Conservation (phyloP, 2,888 invertebrate species). For the Ochropleura leucogaster region DNA sequence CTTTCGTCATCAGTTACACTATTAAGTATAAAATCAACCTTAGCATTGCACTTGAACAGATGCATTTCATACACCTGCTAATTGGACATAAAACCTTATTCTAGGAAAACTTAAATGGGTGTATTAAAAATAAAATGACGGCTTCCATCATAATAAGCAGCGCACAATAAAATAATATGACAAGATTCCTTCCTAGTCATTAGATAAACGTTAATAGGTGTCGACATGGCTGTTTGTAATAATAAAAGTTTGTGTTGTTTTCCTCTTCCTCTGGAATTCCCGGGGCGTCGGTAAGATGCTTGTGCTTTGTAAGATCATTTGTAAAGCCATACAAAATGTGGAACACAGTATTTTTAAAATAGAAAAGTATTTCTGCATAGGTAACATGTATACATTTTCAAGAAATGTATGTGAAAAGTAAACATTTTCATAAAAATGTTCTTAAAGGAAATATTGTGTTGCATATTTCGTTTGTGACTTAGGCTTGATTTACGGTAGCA, state of each 20-base stretch:
- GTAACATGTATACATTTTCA: not conserved
- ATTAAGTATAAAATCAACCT: conserved; percentile 16
- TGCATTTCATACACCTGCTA: conserved; percentile 40
- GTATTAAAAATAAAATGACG: conserved; percentile 40
- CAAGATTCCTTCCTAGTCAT: conserved; percentile 37
- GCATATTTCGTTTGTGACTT: not conserved
- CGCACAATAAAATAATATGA: conserved; percentile 56
- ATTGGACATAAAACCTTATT: conserved; percentile 49
- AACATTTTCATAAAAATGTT: not conserved
- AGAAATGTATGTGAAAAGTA: not conserved
- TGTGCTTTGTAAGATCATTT: conserved; percentile 77
- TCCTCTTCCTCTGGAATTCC: conserved; percentile 72
- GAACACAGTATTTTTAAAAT: conserved; percentile 2
- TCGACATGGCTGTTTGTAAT: conserved; percentile 25
- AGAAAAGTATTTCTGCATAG: not conserved
- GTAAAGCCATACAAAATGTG: conserved; percentile 22
- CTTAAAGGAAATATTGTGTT: conserved; percentile 4
- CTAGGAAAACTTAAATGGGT: conserved; percentile 44
- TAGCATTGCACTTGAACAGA: conserved; percentile 15
- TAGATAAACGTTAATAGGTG: conserved; percentile 39
- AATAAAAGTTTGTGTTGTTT: conserved; percentile 63
- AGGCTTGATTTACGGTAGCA: conserved; percentile 30
- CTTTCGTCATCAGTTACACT: conserved; percentile 16
- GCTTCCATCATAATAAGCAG: conserved; percentile 55
- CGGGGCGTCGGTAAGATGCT: conserved; percentile 83